Percentiles rank a stretch among this genome's conserved stretches.
Conservation (phyloP, 2,113 vertebrate species). For the Chelonoidis abingdonii region DNA sequence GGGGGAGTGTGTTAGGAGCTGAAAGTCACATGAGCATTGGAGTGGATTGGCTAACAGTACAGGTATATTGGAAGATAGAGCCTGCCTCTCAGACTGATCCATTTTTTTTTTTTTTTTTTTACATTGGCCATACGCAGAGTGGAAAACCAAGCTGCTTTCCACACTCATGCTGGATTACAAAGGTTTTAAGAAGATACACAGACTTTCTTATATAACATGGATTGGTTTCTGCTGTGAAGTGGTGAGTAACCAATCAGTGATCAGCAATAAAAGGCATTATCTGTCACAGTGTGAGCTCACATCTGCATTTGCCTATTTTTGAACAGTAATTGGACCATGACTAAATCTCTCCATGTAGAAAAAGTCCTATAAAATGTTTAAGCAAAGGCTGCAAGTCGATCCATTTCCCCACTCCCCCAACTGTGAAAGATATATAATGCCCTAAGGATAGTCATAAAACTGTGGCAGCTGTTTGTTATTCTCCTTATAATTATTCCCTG, state of each 20-base stretch:
- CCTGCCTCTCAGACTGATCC: not conserved
- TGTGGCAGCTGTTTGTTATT: not conserved
- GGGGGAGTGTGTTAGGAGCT: not conserved
- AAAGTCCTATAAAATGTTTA: rapidly evolving
- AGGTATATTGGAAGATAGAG: not conserved
- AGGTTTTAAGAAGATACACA: not conserved
- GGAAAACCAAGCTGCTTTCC: not conserved
- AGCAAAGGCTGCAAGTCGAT: rapidly evolving
- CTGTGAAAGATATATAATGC: not conserved
- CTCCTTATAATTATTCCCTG: too few species aligned
- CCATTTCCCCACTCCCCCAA: not conserved
- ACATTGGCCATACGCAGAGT: not conserved
- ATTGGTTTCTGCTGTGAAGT: rapidly evolving
- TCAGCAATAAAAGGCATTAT: not conserved
- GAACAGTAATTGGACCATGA: rapidly evolving
- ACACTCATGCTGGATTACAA: not conserved
- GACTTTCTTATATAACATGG: not conserved
- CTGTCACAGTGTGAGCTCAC: rapidly evolving
- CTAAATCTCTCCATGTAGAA: not conserved
- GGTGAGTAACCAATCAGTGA: rapidly evolving
- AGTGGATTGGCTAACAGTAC: too few species aligned
- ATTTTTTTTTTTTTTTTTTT: not conserved
- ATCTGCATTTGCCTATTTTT: not conserved
- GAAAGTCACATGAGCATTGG: not conserved
- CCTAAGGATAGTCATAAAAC: not conserved